phyloP scores from a whole-genome alignment of 2,113 vertebrate species.

The Carlito syrichta region DNA sequence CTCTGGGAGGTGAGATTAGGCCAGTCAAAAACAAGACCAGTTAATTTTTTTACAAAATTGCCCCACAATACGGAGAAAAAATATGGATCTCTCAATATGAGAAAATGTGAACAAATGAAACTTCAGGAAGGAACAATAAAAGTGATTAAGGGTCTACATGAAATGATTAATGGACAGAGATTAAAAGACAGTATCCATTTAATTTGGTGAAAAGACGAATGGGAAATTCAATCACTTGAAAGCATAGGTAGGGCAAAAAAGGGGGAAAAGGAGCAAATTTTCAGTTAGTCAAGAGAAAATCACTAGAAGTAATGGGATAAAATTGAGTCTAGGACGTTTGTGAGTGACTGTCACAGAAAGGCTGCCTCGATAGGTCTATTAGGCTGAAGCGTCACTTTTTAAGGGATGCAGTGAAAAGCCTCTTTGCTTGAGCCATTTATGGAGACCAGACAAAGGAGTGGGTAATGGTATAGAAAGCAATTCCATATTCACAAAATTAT shows the following conservation, averaged over 20 bases:
- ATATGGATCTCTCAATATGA: constrained; percentile 40
- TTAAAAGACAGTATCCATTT: constrained; percentile 59
- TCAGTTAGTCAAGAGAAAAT: constrained; percentile 65
- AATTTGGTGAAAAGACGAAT: constrained; percentile 70
- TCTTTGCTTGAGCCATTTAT: constrained; percentile 48
- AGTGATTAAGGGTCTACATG: constrained; percentile 63
- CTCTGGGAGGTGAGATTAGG: constrained; percentile 38
- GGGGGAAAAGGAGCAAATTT: constrained; percentile 36
- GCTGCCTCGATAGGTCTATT: background rate
- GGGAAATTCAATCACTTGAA: constrained; percentile 59
- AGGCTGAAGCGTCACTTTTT: constrained; percentile 27
- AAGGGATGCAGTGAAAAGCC: background rate
- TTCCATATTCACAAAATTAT: constrained; percentile 53
- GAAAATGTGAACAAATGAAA: constrained; percentile 57
- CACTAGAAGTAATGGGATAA: constrained; percentile 55
- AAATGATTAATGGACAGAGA: constrained; percentile 68
- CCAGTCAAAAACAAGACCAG: background rate
- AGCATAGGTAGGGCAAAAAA: constrained; percentile 7
- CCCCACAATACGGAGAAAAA: background rate
- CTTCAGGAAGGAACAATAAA: constrained; percentile 65
- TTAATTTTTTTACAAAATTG: constrained; percentile 22
- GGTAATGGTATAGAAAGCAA: background rate
- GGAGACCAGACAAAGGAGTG: constrained; percentile 40
- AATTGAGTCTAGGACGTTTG: constrained; percentile 60
- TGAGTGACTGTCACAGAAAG: constrained; percentile 38